phyloP scores from a whole-genome alignment of 2,888 invertebrate species.

The Lasioglossum morio region DNA sequence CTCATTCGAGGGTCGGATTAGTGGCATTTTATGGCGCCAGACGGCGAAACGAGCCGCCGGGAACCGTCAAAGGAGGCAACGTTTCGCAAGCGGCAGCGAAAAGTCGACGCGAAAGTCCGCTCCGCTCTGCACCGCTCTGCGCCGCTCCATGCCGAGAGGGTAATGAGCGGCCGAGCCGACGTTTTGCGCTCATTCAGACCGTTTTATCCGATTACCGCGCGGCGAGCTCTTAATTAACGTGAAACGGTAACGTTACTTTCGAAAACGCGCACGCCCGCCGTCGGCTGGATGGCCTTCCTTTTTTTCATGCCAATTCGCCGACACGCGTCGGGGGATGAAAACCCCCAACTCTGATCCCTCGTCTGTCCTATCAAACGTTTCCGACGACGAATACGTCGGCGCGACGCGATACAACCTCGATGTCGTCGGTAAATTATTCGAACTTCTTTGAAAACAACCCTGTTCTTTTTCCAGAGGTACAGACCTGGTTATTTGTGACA shows the following conservation, averaged over 20 bases:
- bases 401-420: neutral
- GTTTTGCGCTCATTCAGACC: conserved; percentile 18
- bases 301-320: neutral
- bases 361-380: neutral
- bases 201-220: conserved; percentile 28
- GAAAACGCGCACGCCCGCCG: neutral
- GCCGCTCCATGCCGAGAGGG: neutral
- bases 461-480: neutral
- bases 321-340: neutral
- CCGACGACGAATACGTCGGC: neutral
- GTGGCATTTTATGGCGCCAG: neutral
- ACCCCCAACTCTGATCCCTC: neutral
- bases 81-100: conserved; percentile 1
- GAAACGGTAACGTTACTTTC: conserved; percentile 28
- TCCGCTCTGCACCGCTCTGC: neutral
- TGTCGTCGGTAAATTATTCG: neutral
- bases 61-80: conserved; percentile 1
- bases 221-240: conserved; percentile 26
- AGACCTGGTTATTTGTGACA: neutral
- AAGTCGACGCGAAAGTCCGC: neutral
- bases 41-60: conserved; percentile 11
- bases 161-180: conserved; percentile 8
- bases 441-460: neutral
- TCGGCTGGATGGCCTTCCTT: neutral
- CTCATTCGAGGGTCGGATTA: neutral